phyloP scores from a whole-genome alignment of 2,888 invertebrate species.

The Pheosia gnoma region DNA sequence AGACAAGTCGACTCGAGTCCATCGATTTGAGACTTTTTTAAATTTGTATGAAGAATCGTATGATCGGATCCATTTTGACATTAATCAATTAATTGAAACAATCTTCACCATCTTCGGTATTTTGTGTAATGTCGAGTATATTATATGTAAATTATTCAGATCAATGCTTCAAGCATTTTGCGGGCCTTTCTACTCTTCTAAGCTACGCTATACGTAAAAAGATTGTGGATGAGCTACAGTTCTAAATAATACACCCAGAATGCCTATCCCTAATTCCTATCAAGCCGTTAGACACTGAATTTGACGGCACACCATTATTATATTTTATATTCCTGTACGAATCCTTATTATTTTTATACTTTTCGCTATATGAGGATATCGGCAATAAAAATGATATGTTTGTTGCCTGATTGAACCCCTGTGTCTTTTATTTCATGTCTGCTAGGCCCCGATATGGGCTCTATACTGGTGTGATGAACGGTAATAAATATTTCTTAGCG shows the following conservation, averaged over 20 bases:
- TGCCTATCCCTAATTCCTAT: conserved; percentile 54
- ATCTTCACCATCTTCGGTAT: too few relatives aligned
- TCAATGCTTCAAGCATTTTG: too few relatives aligned
- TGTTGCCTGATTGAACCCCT: conserved; percentile 75
- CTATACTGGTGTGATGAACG: background rate
- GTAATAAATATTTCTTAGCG: background rate
- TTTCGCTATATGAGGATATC: conserved; percentile 75
- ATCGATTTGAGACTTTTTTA: too few relatives aligned
- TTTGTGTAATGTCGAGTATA: too few relatives aligned
- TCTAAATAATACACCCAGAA: background rate
- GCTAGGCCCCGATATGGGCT: conserved; percentile 11
- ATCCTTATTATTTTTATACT: conserved; percentile 79
- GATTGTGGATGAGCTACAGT: background rate
- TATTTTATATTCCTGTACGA: conserved; percentile 73
- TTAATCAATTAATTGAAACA: too few relatives aligned
- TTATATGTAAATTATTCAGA: too few relatives aligned
- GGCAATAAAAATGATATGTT: conserved; percentile 75
- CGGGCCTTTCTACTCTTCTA: too few relatives aligned
- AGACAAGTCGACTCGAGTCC: too few relatives aligned
- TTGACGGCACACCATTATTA: conserved; percentile 67
- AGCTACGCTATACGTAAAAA: too few relatives aligned
- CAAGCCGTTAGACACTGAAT: conserved; percentile 65
- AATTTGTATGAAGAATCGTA: too few relatives aligned
- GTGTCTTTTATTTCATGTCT: conserved; percentile 57
- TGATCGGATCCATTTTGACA: too few relatives aligned